These are phyloP conservation scores for Sminthopsis crassicaudata DNA, from an alignment of 2,113 vertebrate genomes.

Conservation along the genomic window DNA sequence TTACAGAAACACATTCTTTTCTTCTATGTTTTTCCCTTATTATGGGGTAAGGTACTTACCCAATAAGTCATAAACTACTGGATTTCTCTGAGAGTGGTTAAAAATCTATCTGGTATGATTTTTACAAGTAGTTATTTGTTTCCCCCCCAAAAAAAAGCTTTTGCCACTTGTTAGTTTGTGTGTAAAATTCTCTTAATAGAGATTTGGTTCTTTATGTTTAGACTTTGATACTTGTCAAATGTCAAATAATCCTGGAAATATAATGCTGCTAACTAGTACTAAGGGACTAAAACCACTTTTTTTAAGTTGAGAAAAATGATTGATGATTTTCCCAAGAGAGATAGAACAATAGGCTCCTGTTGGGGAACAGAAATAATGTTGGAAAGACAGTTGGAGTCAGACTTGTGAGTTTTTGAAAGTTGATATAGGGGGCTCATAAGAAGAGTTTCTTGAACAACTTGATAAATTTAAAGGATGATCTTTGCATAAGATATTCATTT, in stretches of 20 bases:
- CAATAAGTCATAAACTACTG: neutral
- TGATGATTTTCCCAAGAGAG: neutral
- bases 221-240: neutral
- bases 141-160: neutral
- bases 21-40: neutral
- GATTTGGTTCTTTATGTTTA: neutral
- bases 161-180: neutral
- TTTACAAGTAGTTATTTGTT: neutral
- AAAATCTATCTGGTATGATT: neutral
- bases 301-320: neutral
- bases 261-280: neutral
- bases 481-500: too few species aligned
- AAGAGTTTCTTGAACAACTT: too few species aligned
- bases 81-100: neutral
- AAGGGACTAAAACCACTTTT: neutral
- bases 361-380: neutral
- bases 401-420: neutral
- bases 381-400: neutral
- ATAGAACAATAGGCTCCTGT: neutral
- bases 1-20: neutral
- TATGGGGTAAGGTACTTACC: neutral
- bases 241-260: neutral
- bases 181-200: neutral
- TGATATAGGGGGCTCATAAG: too few species aligned
- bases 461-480: too few species aligned